Conservation (phyloP, 2,797 vertebrate genomes). For the Gallinago stenura region DNA sequence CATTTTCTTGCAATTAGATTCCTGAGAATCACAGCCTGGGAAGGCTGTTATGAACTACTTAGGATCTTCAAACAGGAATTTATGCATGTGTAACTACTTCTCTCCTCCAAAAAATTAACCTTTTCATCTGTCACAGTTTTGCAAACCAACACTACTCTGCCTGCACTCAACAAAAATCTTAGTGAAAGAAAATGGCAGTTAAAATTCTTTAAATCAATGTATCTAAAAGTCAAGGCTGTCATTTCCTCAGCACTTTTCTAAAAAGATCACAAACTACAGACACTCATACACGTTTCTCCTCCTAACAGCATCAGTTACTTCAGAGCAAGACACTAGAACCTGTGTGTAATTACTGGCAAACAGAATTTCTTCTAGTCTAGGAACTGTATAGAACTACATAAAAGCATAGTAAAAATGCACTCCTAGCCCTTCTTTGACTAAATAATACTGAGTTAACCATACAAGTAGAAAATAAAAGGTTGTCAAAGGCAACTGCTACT, state of each 20-base stretch:
- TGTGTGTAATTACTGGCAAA: background rate
- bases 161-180: background rate
- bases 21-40: background rate
- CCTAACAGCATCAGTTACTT: background rate
- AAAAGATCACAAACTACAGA: background rate
- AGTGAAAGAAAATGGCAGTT: background rate
- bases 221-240: background rate
- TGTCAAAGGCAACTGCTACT: background rate
- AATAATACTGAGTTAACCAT: background rate
- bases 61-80: background rate
- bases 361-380: background rate
- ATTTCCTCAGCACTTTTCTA: background rate
- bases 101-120: background rate
- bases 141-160: background rate
- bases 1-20: background rate
- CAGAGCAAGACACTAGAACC: background rate
- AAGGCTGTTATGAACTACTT: background rate
- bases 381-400: background rate
- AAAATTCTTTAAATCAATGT: background rate
- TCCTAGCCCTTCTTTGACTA: background rate
- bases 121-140: background rate
- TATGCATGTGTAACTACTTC: background rate
- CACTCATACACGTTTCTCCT: accelerated
- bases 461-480: background rate
- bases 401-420: background rate